Evolutionary conservation across 1,140 invertebrate species (phyloP), one percentile per base, ranked within the genome.

Genomic region (Pseudomyrmex gracilis): DNA sequence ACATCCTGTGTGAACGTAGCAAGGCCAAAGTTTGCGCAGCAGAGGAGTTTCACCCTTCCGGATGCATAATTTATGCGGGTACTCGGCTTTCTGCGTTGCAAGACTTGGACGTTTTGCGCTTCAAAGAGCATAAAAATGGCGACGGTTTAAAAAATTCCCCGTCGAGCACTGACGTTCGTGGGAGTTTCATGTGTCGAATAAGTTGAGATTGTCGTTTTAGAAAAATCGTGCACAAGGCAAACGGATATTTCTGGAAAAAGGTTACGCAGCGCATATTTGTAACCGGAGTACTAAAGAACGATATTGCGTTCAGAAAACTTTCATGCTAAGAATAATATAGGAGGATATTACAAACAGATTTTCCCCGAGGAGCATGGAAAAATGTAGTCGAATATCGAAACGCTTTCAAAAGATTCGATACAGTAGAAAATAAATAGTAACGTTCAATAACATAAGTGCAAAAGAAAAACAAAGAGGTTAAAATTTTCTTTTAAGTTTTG

Each of bases 51-150:
- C 55, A 70, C 53, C 66, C 76, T 80, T 80, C 22, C 47, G 58
- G 71, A 63, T 82, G 49, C 76, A 82, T 84, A 84, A 84, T 68
- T 84, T 84, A 84, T 84, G 83, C 74, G 76, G 76, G 76, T 63
- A 71, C 83, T 84, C 76, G 58, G 58, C 64, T 82, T 84, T 82
- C 24, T 66, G 47, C 66, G 83, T 82, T 45, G 83, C 58, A 47
- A 84, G 76, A 82, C 64, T 80, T 68, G 77, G 58, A 82, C 83
- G 47, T 82, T 84, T 84, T 84, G 82, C 64, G 83, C 76, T 84
- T 82, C 73, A 82, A 82, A 84, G 83, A 34, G 67, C 83, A 71
- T 84, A 84, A 84, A 82, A 84, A 67, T 84, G 82, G 63, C 64
- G 74, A 43, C 55, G 66, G 55, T 55, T 80, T 80, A 80, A 80